A percentile compares a stretch with the other conserved stretches of the same genome.
phyloP scores from a whole-genome alignment of 2,888 invertebrate genomes.

The Drosophila sordidula region DNA sequence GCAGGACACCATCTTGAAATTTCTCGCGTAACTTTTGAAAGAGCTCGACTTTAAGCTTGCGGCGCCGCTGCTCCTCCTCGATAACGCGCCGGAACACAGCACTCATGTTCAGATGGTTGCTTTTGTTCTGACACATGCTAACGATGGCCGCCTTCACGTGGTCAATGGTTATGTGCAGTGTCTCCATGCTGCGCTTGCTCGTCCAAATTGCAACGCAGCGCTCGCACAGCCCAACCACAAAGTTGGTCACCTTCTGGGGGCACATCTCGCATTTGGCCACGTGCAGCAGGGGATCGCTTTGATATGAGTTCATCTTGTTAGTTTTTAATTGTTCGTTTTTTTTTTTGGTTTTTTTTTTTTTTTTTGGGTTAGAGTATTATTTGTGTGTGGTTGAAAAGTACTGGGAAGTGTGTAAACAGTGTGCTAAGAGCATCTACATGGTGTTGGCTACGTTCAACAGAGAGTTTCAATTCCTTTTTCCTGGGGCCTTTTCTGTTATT shows the following conservation, averaged over 20 bases:
- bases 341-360: not conserved
- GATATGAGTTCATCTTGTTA: constrained; percentile 28
- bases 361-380: not conserved
- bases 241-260: constrained; percentile 31
- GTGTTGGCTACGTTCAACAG: constrained; percentile 7
- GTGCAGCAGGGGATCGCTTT: constrained; percentile 26
- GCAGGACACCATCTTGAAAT: constrained; percentile 25
- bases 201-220: constrained; percentile 51
- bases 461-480: not conserved
- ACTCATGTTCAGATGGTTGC: constrained; percentile 18
- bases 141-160: constrained; percentile 43
- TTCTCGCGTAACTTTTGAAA: constrained; percentile 44
- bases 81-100: constrained; percentile 31
- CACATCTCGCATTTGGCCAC: constrained; percentile 55
- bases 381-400: not conserved
- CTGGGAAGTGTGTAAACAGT: not conserved
- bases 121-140: not conserved
- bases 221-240: constrained; percentile 44
- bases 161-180: constrained; percentile 20
- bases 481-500: not conserved
- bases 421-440: constrained; percentile 2
- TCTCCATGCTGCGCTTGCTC: not conserved
- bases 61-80: constrained; percentile 7
- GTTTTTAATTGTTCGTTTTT: not conserved
- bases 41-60: constrained; percentile 16